phyloP scores from a whole-genome alignment of 2,888 invertebrate genomes.

The Meghimatium bilineatum region DNA sequence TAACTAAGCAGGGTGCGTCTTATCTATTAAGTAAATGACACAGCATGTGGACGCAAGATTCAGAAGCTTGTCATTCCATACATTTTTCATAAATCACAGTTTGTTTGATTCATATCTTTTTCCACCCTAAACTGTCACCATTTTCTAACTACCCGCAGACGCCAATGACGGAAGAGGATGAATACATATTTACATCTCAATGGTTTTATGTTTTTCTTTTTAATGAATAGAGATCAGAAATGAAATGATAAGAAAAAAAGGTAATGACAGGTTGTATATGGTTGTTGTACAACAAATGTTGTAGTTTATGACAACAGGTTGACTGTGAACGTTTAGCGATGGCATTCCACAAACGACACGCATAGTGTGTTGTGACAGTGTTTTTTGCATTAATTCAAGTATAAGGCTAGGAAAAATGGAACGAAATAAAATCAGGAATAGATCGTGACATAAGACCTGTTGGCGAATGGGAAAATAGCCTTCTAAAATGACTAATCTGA shows the following conservation, averaged over 20 bases:
- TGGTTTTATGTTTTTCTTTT: background rate
- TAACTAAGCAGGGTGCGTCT: background rate
- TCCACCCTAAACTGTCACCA: background rate
- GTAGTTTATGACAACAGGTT: too few relatives aligned
- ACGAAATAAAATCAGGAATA: too few relatives aligned
- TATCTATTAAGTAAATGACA: background rate
- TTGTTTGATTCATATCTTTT: background rate
- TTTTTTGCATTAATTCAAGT: background rate
- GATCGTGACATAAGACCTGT: too few relatives aligned
- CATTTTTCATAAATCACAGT: constrained; percentile 17
- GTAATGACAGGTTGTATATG: background rate
- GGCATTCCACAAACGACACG: background rate
- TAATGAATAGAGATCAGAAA: background rate
- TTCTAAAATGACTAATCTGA: too few relatives aligned
- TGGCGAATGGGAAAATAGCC: too few relatives aligned
- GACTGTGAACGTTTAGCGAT: background rate
- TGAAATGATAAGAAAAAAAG: background rate
- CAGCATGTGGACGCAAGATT: background rate
- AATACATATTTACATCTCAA: background rate
- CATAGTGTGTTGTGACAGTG: background rate
- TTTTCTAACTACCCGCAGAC: background rate
- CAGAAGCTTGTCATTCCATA: background rate
- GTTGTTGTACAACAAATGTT: background rate
- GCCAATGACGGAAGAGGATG: background rate
- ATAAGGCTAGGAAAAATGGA: background rate